phyloP scores from a whole-genome alignment of 2,888 invertebrate genomes.

The Pyralis farinalis region DNA sequence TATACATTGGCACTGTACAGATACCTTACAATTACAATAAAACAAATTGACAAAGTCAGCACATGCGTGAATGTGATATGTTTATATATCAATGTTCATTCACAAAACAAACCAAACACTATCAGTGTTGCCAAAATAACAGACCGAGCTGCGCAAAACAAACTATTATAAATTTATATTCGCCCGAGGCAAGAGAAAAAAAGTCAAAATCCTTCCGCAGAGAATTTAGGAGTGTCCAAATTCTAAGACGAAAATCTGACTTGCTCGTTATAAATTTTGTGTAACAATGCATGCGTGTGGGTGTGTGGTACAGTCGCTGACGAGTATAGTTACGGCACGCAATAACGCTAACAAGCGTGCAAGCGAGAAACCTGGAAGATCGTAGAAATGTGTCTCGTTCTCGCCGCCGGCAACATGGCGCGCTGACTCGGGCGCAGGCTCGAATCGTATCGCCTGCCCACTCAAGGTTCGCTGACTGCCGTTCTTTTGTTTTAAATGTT shows the following conservation, averaged over 20 bases:
- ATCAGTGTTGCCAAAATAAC: constrained; percentile 59
- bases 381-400: constrained; percentile 53
- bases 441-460: constrained; percentile 83
- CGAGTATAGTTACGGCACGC: constrained; percentile 79
- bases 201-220: constrained; percentile 66
- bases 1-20: too few relatives aligned
- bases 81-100: too few relatives aligned
- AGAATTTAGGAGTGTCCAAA: constrained; percentile 76
- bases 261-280: constrained; percentile 79
- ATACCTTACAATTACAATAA: too few relatives aligned
- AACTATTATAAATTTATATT: constrained; percentile 61
- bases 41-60: too few relatives aligned
- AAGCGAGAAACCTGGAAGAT: constrained; percentile 39
- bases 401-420: constrained; percentile 74
- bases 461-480: constrained; percentile 83
- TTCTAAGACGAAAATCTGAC: constrained; percentile 65
- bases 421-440: constrained; percentile 83
- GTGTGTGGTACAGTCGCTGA: constrained; percentile 75
- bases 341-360: constrained; percentile 80
- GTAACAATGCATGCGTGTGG: constrained; percentile 76
- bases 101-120: constrained; percentile 41
- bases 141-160: constrained; percentile 49
- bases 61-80: too few relatives aligned
- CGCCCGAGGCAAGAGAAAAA: constrained; percentile 52
- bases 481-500: constrained; percentile 81